Evolutionary conservation across 1,140 invertebrate genomes (phyloP).

Genomic region (Cyclina sinensis): DNA sequence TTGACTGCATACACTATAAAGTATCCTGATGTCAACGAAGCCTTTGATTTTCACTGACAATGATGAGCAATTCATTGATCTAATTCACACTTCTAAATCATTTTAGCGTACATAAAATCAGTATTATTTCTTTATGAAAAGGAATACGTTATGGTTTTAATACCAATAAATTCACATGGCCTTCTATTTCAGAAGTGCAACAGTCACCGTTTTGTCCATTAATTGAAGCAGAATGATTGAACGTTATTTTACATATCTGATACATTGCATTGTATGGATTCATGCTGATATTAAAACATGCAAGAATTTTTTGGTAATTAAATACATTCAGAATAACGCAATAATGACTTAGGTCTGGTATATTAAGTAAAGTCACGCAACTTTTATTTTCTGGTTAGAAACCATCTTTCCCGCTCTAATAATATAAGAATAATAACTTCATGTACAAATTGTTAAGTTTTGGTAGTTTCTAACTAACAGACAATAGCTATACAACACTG

Average conservation of each 20-base stretch:
- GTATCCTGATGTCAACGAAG: not conserved
- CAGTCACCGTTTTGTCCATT: constrained; percentile 6
- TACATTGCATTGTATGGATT: not conserved
- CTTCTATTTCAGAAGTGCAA: constrained; percentile 16
- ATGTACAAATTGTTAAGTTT: too few relatives aligned
- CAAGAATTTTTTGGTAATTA: not conserved
- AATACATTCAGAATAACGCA: not conserved
- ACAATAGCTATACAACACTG: too few relatives aligned
- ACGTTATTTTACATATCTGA: constrained; percentile 2
- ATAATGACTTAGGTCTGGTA: too few relatives aligned
- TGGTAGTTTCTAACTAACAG: too few relatives aligned
- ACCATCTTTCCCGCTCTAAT: too few relatives aligned
- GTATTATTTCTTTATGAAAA: constrained; percentile 13
- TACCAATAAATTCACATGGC: constrained; percentile 24
- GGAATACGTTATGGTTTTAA: not conserved
- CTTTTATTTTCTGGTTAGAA: too few relatives aligned
- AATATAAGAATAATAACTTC: too few relatives aligned
- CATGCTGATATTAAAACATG: not conserved
- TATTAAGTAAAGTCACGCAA: too few relatives aligned
- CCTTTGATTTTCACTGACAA: not conserved
- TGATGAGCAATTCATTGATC: constrained; percentile 33
- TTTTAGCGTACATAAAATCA: constrained; percentile 19
- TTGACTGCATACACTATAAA: constrained; percentile 16
- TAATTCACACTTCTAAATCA: constrained; percentile 18
- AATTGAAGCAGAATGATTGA: not conserved